Base-by-base conservation (phyloP, 2,888 invertebrate genomes). In the Leptinotarsa peninsularis region DNA sequence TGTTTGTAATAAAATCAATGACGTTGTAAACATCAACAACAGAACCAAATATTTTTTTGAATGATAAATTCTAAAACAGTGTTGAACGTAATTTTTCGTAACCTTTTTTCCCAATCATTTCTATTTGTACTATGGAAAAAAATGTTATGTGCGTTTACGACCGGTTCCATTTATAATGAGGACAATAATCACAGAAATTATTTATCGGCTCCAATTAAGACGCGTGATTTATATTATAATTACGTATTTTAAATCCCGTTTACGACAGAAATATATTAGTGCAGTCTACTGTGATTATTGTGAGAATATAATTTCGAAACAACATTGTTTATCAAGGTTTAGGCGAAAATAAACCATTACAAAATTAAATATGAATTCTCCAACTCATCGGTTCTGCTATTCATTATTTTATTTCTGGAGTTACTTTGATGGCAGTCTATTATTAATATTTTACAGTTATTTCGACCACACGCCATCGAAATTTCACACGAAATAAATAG, bases 221-320 rank as follows among this genome's bases (percentile, higher is more conserved):
- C 54, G 58, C 23, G 23, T 23, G 23, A 58, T 27, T 58, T 58
- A 58, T 58, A 58, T 23, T 21, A 58, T 58, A 58, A 58, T 58
- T 23, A 23, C 18, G 15, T 23, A 23, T 58, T 58, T 58, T 58
- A 58, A 58, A 58, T 58, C 58, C 15, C 3, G 14, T 27, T 23
- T 15, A 14, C 23, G 23, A 14, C 58, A 58, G 58, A 23, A 58
- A 58, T 58, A 58, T 58, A 58, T 23, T 15, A 13, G 4, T 17
- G 23, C 17, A 21, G 23, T 58, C 58, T 21, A 15, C 18, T 58
- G 3, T 54, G n/a, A 54, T 18, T 18, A 58, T 58, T 52, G 52
- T 52, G 52, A 7, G n/a, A 17, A 17, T 52, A 17, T 52, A 2
- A 52, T 17, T 52, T 52, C n/a, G 52, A n/a, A n/a, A n/a, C 52